phyloP scores from a whole-genome alignment of 2,888 invertebrate species.

The Toxonevra muliebris region DNA sequence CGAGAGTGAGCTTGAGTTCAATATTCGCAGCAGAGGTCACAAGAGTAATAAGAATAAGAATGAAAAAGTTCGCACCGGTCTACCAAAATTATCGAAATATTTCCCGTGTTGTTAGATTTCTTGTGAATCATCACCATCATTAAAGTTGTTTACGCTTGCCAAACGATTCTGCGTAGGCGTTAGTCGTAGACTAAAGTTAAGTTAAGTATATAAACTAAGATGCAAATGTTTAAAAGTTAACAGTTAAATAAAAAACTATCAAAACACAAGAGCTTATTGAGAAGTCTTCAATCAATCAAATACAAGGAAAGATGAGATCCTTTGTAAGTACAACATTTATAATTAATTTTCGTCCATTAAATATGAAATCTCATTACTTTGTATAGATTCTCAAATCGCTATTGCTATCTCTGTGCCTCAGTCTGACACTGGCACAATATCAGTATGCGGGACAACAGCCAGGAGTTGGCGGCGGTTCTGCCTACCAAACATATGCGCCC shows the following conservation, averaged over 20 bases:
- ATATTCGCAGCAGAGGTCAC: conserved; percentile 13
- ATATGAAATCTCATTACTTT: not conserved
- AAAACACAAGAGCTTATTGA: conserved; percentile 32
- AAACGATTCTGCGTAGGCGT: conserved; percentile 8
- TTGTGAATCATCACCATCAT: not conserved
- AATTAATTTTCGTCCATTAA: conserved; percentile 1
- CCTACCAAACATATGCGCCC: too few relatives aligned
- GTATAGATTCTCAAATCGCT: not conserved
- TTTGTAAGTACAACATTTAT: conserved; percentile 20
- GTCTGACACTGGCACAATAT: conserved; percentile 14
- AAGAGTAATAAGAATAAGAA: conserved; percentile 15
- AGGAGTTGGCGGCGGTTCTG: not conserved
- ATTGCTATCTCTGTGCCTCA: conserved; percentile 4
- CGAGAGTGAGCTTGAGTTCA: too few relatives aligned
- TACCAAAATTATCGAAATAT: not conserved
- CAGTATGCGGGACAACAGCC: conserved; percentile 9
- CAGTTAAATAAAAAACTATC: conserved; percentile 14
- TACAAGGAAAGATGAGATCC: conserved; percentile 22
- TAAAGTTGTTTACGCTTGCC: not conserved
- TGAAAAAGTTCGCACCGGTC: not conserved
- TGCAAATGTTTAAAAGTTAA: not conserved
- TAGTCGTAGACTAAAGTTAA: conserved; percentile 9
- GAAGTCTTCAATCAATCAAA: not conserved
- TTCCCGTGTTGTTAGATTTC: conserved; percentile 25
- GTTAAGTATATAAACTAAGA: conserved; percentile 49